A percentile compares a stretch with the other conserved stretches of the same genome.
phyloP scores from a whole-genome alignment of 2,888 invertebrate species.

The Epistrophella euchroma region DNA sequence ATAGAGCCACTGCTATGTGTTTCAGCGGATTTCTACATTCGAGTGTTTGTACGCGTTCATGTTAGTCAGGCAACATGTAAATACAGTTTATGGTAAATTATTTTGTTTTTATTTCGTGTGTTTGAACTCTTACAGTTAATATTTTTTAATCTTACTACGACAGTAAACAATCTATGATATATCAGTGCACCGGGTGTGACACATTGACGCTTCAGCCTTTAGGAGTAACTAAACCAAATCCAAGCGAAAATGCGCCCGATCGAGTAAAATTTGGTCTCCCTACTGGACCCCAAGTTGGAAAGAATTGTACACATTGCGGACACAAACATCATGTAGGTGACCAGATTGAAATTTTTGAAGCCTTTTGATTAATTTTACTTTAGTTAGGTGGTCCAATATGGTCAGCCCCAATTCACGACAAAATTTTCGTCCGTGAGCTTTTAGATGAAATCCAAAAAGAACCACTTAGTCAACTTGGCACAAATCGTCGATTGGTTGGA shows the following conservation, averaged over 20 bases:
- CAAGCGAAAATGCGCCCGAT: slow-evolving; percentile 86
- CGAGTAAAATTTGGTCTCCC: slow-evolving; percentile 88
- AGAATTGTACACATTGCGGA: slow-evolving; percentile 90
- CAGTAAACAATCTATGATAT: slow-evolving; percentile 94
- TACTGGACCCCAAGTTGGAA: slow-evolving; percentile 87
- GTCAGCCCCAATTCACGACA: slow-evolving; percentile 93
- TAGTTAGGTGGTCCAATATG: slow-evolving; percentile 97
- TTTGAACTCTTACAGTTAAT: not conserved
- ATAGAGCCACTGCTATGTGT: slow-evolving; percentile 95
- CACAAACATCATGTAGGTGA: slow-evolving; percentile 89
- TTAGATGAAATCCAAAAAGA: slow-evolving; percentile 84
- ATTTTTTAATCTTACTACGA: slow-evolving; percentile 33
- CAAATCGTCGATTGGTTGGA: slow-evolving; percentile 91
- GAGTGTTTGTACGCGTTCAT: slow-evolving; percentile 94
- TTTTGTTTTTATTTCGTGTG: not conserved
- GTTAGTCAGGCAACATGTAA: slow-evolving; percentile 94
- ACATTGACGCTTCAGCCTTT: slow-evolving; percentile 91
- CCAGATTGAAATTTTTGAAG: not conserved
- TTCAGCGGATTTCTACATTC: slow-evolving; percentile 97
- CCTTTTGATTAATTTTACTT: not conserved
- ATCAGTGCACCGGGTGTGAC: slow-evolving; percentile 96
- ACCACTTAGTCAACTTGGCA: slow-evolving; percentile 85
- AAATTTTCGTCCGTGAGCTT: slow-evolving; percentile 89
- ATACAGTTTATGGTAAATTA: slow-evolving; percentile 89
- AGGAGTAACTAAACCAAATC: slow-evolving; percentile 87